Evolutionary conservation across 2,113 vertebrate species (phyloP), one percentile per base, ranked within the genome.

Genomic region (Rana temporaria): DNA sequence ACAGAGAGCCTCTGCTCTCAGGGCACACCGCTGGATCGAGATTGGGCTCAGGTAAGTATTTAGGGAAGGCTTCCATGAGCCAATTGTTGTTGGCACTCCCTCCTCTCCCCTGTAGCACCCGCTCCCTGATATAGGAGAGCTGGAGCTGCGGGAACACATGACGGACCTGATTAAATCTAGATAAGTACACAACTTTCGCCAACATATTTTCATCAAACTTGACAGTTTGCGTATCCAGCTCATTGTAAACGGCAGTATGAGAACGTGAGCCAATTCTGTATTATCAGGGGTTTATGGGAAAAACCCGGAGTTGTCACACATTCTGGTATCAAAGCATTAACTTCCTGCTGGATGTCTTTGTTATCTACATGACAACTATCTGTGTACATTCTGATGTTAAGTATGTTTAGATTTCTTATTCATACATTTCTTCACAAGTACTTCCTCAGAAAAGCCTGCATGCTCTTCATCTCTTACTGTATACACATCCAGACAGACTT

Each of bases 351-450:
- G 52, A 68, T 24, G 14, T 30, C 17, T 34, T 67, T 30, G 64
- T 38, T 26, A 79, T 79, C 77, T 79, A 24, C 64, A 42, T 15
- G 18, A 68, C 77, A 34, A 52, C 42, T 26, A 14, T 77, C 74
- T 74, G 59, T 62, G n/a, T 38, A 38, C 59, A 62, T 62, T 62
- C 59, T 20, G 55, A 30, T n/a, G 26, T 34, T 34, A 16, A 38
- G 55, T 38, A 17, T 59, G 55, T 60, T 48, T 57, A 57, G 56
- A 55, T 34, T 32, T 30, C 30, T n/a, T 59, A 24, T 60, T 11
- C n/a, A n/a, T 18, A 20, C 34, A 60, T 60, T 74, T 20, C 56
- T 38, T 2, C 0, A 24, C 19, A 3, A 19, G 24, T n/a, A 57
- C 26, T 57, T 30, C 19, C 24, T 9, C 9, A 56, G 52, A 30